Evolutionary conservation across 2,797 vertebrate species (phyloP).

Genomic region (Arnoldichthys spilopterus): DNA sequence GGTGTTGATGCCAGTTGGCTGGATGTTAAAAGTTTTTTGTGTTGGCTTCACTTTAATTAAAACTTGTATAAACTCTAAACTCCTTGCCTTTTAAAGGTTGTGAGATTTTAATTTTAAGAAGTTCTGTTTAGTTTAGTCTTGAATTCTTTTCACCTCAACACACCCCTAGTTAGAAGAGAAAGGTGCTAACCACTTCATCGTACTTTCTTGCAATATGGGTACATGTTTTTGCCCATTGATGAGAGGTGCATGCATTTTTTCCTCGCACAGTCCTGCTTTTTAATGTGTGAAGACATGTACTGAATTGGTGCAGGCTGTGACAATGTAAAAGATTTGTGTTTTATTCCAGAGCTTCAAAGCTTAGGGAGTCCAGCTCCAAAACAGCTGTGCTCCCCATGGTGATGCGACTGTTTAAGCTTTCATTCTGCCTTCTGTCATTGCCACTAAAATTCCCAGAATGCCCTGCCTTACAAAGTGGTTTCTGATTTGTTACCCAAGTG

Average conservation of each 20-base stretch:
- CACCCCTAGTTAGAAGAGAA: no score
- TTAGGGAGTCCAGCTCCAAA: constrained; percentile 22
- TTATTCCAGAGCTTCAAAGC: constrained; percentile 17
- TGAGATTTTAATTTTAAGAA: no score
- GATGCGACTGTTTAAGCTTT: constrained; percentile 24
- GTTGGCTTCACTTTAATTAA: no score
- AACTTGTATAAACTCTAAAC: no score
- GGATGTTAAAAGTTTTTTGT: no score
- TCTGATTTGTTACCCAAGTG: neutral
- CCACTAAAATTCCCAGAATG: constrained; percentile 22
- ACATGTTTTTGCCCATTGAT: no score
- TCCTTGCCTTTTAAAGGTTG: no score
- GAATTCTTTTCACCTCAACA: no score
- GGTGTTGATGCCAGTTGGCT: no score
- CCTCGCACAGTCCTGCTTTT: constrained; percentile 8
- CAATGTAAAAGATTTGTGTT: constrained; percentile 31
- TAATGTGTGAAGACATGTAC: constrained; percentile 9
- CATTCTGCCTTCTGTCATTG: constrained; percentile 7
- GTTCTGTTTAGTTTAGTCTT: no score
- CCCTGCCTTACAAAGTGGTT: neutral
- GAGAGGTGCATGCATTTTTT: constrained; percentile 2
- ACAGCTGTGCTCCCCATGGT: constrained; percentile 49
- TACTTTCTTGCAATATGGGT: no score
- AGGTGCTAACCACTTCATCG: no score
- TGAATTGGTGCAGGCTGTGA: constrained; percentile 7